Base-by-base conservation (phyloP, 2,113 vertebrate genomes). In the Oryzias woworae region DNA sequence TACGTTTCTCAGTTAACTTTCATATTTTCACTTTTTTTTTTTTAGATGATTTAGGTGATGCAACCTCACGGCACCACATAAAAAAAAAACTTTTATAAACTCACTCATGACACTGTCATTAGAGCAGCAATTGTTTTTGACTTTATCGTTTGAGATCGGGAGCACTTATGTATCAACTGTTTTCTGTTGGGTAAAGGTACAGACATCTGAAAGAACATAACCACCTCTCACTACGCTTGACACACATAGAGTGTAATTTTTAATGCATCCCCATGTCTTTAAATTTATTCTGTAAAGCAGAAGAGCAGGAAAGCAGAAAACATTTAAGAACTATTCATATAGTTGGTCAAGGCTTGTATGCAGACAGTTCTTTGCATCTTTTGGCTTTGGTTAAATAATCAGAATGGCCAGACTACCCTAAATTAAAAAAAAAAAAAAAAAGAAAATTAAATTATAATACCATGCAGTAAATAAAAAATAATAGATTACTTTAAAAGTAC, bases 201-300 rank as follows among this genome's bases (percentile, higher is more conserved):
- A 73, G 26, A 70, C 28, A 5, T 68, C 53, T 47, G n/a, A 70
- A 61, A 77, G 18, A 62, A 47, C 36, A 61, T 14, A 58, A 66
- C 72, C 64, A 61, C 82, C 62, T 77, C 82, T 80, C 73, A 77
- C 80, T 79, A 85, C 80, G 81, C 77, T 65, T 85, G 80, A 88
- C 75, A 87, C 79, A 89, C 51, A 36, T 57, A 4, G 46, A 58
- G 51, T 16, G 17, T 50, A 54, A 62, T 24, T 24, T 16, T 22
- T 48, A 42, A 17, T 46, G 26, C 2, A 45, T 66, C 49, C n/a
- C 17, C 70, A 62, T 46, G 26, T 46, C 8, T 72, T 24, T 70
- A n/a, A 68, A 59, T 46, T 46, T 4, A 1, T 14, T 24, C 17
- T 10, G 14, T 36, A 23, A 5, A 12, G 16, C 48, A 28, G 56